phyloP scores from a whole-genome alignment of 1,140 invertebrate genomes.

The Ceratoteleas bidentatus region DNA sequence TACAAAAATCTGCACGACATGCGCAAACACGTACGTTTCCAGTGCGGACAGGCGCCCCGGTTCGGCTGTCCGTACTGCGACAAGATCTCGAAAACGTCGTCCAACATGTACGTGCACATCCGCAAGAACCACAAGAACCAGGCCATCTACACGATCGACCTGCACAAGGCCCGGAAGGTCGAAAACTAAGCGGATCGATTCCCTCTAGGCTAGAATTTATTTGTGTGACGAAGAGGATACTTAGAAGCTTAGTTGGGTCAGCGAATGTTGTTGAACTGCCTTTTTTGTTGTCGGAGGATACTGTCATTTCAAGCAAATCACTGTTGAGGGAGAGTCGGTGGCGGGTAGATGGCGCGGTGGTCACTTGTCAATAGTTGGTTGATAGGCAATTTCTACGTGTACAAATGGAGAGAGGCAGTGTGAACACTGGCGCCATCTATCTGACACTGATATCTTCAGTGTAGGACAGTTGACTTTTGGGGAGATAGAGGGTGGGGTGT shows the following conservation, averaged over 20 bases:
- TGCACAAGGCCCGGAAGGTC: conserved; percentile 53
- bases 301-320: too few relatives aligned
- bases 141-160: conserved; percentile 69
- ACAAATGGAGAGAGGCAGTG: too few relatives aligned
- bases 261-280: neutral
- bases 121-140: conserved; percentile 69
- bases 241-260: neutral
- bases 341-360: too few relatives aligned
- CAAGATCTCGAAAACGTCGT: conserved; percentile 74
- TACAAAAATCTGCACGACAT: conserved; percentile 79
- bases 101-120: conserved; percentile 76
- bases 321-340: too few relatives aligned
- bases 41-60: conserved; percentile 89
- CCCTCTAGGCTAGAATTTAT: neutral
- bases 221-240: too few relatives aligned
- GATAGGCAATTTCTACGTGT: too few relatives aligned
- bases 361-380: too few relatives aligned
- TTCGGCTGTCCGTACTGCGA: conserved; percentile 89
- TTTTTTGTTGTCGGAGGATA: too few relatives aligned
- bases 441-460: too few relatives aligned
- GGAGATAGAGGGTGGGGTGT: too few relatives aligned
- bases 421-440: too few relatives aligned
- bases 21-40: conserved; percentile 87
- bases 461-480: too few relatives aligned
- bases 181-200: conserved; percentile 12